Evolutionary conservation across 1,140 invertebrate genomes (phyloP).

Genomic region (Diabrotica virgifera): DNA sequence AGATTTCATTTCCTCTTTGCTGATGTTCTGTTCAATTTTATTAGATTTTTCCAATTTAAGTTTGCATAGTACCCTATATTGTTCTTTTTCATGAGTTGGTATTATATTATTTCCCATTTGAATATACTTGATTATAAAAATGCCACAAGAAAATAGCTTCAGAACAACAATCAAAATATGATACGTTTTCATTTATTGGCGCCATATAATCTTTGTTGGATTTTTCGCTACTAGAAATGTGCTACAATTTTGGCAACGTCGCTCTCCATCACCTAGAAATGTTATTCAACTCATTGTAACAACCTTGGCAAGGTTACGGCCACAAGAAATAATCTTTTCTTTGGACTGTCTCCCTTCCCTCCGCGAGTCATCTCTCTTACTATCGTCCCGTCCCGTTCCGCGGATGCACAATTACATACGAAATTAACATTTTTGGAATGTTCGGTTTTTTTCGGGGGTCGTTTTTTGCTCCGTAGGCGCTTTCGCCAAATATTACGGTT

Average conservation of each 20-base stretch:
- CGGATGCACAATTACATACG: slow-evolving; percentile 17
- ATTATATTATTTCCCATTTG: too few species aligned
- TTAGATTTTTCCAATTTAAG: too few species aligned
- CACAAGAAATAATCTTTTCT: slow-evolving; percentile 6
- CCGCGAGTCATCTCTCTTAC: not conserved
- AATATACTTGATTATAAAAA: too few species aligned
- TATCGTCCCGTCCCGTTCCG: slow-evolving; percentile 6
- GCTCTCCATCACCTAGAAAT: slow-evolving; percentile 8
- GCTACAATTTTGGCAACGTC: slow-evolving; percentile 12
- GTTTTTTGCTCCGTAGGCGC: not conserved
- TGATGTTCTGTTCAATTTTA: too few species aligned
- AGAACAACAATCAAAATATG: too few species aligned
- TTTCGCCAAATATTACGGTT: slow-evolving; percentile 20
- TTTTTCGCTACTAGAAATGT: too few species aligned
- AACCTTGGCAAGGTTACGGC: slow-evolving; percentile 29
- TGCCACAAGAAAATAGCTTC: too few species aligned
- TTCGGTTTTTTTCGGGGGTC: not conserved
- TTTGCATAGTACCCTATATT: too few species aligned
- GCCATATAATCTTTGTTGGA: too few species aligned
- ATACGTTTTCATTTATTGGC: too few species aligned
- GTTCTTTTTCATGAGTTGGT: too few species aligned
- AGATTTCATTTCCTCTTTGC: too few species aligned
- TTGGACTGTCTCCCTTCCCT: slow-evolving; percentile 2
- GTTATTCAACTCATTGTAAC: slow-evolving; percentile 24
- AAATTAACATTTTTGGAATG: slow-evolving; percentile 15